Evolutionary conservation across 92 coral and sea anemone genomes (phyloP), one percentile per base, ranked within the genome.

Genomic region (Porites lobata): DNA sequence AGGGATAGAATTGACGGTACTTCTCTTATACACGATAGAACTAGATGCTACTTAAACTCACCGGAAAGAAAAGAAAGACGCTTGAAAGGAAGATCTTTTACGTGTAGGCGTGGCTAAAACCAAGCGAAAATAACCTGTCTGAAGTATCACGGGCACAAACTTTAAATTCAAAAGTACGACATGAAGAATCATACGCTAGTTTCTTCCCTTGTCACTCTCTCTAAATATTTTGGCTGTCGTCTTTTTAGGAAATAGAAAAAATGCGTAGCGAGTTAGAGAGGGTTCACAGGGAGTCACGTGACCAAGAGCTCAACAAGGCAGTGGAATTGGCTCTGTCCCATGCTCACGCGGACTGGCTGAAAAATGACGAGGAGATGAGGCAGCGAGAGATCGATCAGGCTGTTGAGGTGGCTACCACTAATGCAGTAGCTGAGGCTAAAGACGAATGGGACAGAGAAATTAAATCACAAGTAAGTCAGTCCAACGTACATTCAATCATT

Each of bases 361-460:
- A 75, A 66, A 91, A 92, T 26, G 98, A 94, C 13, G 99, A 94
- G 50, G 96, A 92, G 76, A 74, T 90, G 43, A 88, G 94, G 10
- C 94, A 90, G 73, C 78, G 92, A 63, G 98, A 96, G 59, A 91
- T 94, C 26, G 94, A 92, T 19, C 96, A 98, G 38, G 96, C 92
- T 18, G 94, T 93, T 20, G 98, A 96, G 85, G 96, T 93, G 58
- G 96, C 95, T 18, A 89, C 90, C 26, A 93, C 96, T 50, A 94
- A 98, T 74, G 98, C 99, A 61, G 92, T 98, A 54, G 98, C 98
- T 2, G 96, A 93, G 83, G 98, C 99, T 13, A 96, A 87, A 80
- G 76, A 79, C 9, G 92, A 94, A 52, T 98, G 98, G 99, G 93
- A 98, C 22, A 89, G 76, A 65, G 98, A 94, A 51, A 74, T 83